These are phyloP conservation scores for Drosophila mimetica DNA, from an alignment of 2,888 invertebrate genomes.

Conservation along the genomic window DNA sequence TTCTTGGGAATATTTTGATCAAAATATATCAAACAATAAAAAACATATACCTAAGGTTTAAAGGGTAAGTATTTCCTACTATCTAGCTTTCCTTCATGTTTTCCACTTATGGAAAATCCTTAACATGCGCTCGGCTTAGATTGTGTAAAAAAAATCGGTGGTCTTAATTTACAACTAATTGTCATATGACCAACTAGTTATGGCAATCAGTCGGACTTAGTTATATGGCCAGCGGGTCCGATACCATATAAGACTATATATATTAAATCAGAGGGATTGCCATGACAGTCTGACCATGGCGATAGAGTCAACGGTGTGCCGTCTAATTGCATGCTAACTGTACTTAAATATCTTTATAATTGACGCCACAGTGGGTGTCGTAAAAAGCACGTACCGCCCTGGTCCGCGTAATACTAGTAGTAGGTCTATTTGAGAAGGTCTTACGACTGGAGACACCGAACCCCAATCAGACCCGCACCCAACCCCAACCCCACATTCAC, in stretches of 20 bases:
- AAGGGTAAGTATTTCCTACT: background rate
- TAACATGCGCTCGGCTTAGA: conserved; percentile 26
- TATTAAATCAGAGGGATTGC: conserved; percentile 55
- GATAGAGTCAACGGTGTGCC: conserved; percentile 25
- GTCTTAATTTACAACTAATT: conserved; percentile 80
- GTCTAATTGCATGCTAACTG: conserved; percentile 79
- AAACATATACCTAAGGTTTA: background rate
- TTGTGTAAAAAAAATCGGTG: conserved; percentile 30
- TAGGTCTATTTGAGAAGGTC: conserved; percentile 58
- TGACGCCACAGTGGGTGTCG: conserved; percentile 72
- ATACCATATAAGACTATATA: conserved; percentile 45
- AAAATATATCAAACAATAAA: too few species aligned
- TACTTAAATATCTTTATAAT: conserved; percentile 81
- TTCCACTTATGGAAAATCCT: conserved; percentile 21
- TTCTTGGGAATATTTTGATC: too few species aligned
- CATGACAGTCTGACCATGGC: conserved; percentile 41
- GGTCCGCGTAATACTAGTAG: conserved; percentile 75
- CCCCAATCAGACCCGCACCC: conserved; percentile 35
- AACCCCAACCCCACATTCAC: conserved; percentile 5
- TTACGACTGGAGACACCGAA: conserved; percentile 46
- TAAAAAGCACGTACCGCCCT: conserved; percentile 58
- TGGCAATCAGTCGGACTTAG: conserved; percentile 45
- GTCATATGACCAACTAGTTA: conserved; percentile 81
- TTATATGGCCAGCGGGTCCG: conserved; percentile 30
- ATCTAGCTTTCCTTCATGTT: background rate